phyloP scores from a whole-genome alignment of 2,113 vertebrate genomes.

The Scomber colias region DNA sequence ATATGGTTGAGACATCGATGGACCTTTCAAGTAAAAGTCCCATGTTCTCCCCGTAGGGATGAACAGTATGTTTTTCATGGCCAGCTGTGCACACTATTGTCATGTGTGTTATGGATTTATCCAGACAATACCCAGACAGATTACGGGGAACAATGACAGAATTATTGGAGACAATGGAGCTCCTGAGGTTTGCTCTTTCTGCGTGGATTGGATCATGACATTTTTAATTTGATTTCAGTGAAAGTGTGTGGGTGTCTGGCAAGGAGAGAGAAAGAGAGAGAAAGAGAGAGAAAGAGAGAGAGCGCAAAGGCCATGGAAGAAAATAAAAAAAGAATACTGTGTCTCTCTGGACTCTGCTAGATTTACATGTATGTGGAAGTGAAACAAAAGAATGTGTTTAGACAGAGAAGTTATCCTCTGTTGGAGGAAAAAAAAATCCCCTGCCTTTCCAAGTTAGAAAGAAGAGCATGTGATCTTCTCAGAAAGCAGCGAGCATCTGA shows the following conservation, averaged over 20 bases:
- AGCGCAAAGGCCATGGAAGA: slow-evolving; percentile 15
- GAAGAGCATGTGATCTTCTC: not conserved
- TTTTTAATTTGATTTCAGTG: slow-evolving; percentile 58
- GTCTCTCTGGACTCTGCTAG: slow-evolving; percentile 17
- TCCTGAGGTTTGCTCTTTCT: slow-evolving; percentile 43
- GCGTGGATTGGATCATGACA: slow-evolving; percentile 56
- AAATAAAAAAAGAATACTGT: not conserved
- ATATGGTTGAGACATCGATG: slow-evolving; percentile 9
- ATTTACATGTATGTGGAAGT: slow-evolving; percentile 23
- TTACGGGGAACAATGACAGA: slow-evolving; percentile 63
- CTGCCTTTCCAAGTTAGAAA: slow-evolving; percentile 11
- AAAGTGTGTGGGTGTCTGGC: slow-evolving; percentile 34
- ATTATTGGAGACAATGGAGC: slow-evolving; percentile 69
- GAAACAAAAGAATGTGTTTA: slow-evolving; percentile 25
- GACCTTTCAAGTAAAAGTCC: slow-evolving; percentile 26
- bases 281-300: not conserved
- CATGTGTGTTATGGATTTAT: slow-evolving; percentile 58
- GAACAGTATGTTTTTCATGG: slow-evolving; percentile 32
- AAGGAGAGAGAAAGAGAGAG: not conserved
- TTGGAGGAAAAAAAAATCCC: not conserved
- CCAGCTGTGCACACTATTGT: slow-evolving; percentile 49
- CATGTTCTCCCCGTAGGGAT: slow-evolving; percentile 21
- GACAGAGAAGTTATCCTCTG: not conserved
- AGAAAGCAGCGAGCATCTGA: not conserved
- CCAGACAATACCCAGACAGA: slow-evolving; percentile 63